phyloP scores from a whole-genome alignment of 2,888 invertebrate genomes.

The Phortica okadai region DNA sequence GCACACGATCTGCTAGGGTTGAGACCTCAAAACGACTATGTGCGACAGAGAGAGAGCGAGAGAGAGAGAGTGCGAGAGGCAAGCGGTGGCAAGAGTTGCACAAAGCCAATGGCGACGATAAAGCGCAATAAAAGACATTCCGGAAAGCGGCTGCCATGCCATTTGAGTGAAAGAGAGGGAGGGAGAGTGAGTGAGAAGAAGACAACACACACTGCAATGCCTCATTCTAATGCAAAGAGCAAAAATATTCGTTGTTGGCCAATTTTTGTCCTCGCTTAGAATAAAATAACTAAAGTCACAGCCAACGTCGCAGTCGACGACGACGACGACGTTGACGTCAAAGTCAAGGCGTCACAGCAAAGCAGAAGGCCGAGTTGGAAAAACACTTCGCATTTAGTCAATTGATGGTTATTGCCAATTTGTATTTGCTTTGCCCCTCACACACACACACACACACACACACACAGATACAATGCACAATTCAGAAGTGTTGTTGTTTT shows the following conservation, averaged over 20 bases:
- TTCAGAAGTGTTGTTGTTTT: slow-evolving; percentile 14
- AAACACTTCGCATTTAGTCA: slow-evolving; percentile 39
- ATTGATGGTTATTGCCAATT: slow-evolving; percentile 70
- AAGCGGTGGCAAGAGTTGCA: no score
- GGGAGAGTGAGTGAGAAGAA: background rate
- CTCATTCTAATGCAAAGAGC: slow-evolving; percentile 68
- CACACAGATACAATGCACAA: slow-evolving; percentile 39
- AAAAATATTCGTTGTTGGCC: background rate
- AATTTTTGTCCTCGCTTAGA: background rate
- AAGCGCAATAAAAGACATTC: slow-evolving; percentile 27
- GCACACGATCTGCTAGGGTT: slow-evolving; percentile 11
- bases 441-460: background rate
- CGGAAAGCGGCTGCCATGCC: slow-evolving; percentile 3
- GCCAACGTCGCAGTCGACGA: background rate
- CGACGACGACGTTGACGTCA: background rate
- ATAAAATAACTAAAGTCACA: background rate
- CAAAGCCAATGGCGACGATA: slow-evolving; percentile 8
- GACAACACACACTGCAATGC: slow-evolving; percentile 37
- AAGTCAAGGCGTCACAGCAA: no score
- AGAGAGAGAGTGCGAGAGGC: background rate
- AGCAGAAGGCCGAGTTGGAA: background rate
- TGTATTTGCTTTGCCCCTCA: slow-evolving; percentile 56
- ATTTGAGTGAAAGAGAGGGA: background rate
- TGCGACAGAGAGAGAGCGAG: background rate
- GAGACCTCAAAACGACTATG: background rate